phyloP scores from a whole-genome alignment of 2,888 invertebrate species.

The Synanthedon myopaeformis region DNA sequence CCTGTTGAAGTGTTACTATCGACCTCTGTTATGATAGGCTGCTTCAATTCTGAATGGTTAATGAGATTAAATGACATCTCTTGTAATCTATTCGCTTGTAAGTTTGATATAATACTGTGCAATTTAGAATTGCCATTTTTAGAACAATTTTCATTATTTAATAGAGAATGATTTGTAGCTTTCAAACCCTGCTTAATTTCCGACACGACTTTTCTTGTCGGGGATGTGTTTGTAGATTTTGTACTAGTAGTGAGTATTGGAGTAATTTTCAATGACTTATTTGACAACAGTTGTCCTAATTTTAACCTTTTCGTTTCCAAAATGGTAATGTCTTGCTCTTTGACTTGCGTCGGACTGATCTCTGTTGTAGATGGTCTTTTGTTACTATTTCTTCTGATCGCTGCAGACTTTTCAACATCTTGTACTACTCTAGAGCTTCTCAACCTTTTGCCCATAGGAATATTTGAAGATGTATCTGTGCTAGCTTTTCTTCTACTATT shows the following conservation, averaged over 20 bases:
- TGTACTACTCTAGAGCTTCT: conserved; percentile 56
- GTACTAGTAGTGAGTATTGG: conserved; percentile 23
- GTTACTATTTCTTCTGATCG: conserved; percentile 27
- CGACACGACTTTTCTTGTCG: conserved; percentile 27
- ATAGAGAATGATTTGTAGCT: conserved; percentile 37
- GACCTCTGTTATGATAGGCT: conserved; percentile 29
- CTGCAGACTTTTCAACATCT: conserved; percentile 36
- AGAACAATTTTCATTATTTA: conserved; percentile 58
- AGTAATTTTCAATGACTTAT: conserved; percentile 47
- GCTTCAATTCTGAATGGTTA: conserved; percentile 34
- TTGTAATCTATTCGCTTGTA: conserved; percentile 56
- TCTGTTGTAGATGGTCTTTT: conserved; percentile 40
- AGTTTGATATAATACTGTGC: conserved; percentile 57
- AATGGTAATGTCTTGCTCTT: conserved; percentile 41
- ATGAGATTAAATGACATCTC: conserved; percentile 37
- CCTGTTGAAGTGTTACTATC: conserved; percentile 49
- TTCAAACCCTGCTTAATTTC: conserved; percentile 36
- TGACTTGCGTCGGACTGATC: conserved; percentile 30
- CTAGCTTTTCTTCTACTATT: conserved; percentile 43
- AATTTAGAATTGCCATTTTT: conserved; percentile 67
- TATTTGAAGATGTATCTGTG: conserved; percentile 25
- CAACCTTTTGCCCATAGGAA: conserved; percentile 49
- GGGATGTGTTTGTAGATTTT: conserved; percentile 27
- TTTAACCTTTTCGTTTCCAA: conserved; percentile 55
- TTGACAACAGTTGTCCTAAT: conserved; percentile 53